phyloP scores from a whole-genome alignment of 2,888 invertebrate species.

The Xylocampa areola region DNA sequence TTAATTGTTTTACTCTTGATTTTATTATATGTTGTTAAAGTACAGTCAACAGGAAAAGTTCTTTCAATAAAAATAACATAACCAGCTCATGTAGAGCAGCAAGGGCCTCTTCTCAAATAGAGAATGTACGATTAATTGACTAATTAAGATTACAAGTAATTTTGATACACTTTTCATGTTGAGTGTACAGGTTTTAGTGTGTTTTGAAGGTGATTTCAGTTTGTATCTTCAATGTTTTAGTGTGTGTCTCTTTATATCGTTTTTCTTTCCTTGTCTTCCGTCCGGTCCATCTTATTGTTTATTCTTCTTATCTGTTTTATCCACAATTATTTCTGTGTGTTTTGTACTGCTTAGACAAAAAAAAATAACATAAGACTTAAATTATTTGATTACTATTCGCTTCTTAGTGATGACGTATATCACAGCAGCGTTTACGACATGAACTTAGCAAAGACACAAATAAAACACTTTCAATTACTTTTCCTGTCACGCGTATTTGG shows the following conservation, averaged over 20 bases:
- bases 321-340: conserved; percentile 48
- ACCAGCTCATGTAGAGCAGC: too few relatives aligned
- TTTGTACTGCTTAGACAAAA: conserved; percentile 45
- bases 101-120: too few relatives aligned
- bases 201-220: conserved; percentile 50
- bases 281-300: conserved; percentile 15
- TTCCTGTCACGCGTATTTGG: too few relatives aligned
- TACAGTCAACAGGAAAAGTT: conserved; percentile 29
- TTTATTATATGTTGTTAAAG: conserved; percentile 51
- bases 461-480: too few relatives aligned
- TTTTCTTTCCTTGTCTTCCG: conserved; percentile 42
- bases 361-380: too few relatives aligned
- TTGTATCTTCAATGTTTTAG: conserved; percentile 46
- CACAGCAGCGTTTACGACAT: too few relatives aligned
- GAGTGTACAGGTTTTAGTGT: conserved; percentile 57
- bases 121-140: too few relatives aligned
- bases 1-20: conserved; percentile 27
- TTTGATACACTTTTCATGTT: conserved; percentile 38
- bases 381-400: too few relatives aligned
- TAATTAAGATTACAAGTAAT: neutral
- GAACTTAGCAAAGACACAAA: too few relatives aligned
- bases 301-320: conserved; percentile 15
- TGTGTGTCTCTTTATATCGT: conserved; percentile 60
- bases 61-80: too few relatives aligned
- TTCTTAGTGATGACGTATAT: too few relatives aligned